A percentile compares a stretch with the other conserved stretches of the same genome.
Conservation (phyloP, 2,888 invertebrate species). For the Ptychoptera contaminata region DNA sequence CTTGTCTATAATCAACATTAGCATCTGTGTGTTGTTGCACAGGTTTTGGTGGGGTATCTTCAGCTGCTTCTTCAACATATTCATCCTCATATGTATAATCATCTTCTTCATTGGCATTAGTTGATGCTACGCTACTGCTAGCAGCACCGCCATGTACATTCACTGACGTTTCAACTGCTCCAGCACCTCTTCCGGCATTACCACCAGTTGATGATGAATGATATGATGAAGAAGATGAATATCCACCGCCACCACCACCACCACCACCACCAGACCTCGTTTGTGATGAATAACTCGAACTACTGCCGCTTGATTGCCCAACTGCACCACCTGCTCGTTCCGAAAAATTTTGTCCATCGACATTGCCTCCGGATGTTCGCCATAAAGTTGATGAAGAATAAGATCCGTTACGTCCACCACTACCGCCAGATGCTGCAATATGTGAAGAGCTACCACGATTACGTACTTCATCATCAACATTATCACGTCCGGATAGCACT, state of each 20-base stretch:
- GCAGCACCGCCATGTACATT: too few species aligned
- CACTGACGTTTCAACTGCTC: slow-evolving; percentile 12
- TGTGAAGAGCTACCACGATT: slow-evolving; percentile 6
- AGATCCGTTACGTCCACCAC: slow-evolving; percentile 11
- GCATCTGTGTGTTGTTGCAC: slow-evolving; percentile 5
- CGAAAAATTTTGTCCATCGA: not conserved
- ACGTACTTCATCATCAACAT: slow-evolving; percentile 26
- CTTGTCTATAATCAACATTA: slow-evolving; percentile 5
- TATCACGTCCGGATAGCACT: slow-evolving; percentile 17
- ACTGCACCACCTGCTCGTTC: slow-evolving; percentile 1
- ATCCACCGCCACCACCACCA: slow-evolving; percentile 4
- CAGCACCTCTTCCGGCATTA: slow-evolving; percentile 13
- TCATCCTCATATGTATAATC: slow-evolving; percentile 8
- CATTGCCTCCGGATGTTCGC: not conserved
- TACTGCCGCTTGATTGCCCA: not conserved
- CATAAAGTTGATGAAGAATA: too few species aligned
- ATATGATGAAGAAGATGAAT: slow-evolving; percentile 3
- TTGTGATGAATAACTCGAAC: not conserved
- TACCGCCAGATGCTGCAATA: slow-evolving; percentile 8
- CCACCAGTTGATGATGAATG: slow-evolving; percentile 18
- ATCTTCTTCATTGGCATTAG: slow-evolving; percentile 15
- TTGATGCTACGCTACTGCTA: slow-evolving; percentile 12
- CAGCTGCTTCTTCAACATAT: slow-evolving; percentile 6
- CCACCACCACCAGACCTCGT: slow-evolving; percentile 1
- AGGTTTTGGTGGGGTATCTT: not conserved